Percentiles rank a stretch among this genome's conserved stretches.
Evolutionary conservation across 2,888 invertebrate species (phyloP).

Genomic region (Carpatolechia fugitivella): DNA sequence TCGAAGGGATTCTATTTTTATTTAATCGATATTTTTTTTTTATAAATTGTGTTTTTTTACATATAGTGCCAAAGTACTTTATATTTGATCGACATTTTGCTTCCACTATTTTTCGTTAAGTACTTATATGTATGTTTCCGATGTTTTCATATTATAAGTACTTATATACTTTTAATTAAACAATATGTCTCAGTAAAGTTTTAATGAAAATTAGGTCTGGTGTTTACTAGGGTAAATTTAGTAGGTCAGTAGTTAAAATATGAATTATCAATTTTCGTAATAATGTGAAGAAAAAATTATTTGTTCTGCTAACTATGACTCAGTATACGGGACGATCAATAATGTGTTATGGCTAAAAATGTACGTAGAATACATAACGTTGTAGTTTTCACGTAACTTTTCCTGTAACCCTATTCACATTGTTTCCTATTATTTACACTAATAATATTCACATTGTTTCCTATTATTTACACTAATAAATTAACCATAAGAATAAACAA

Average conservation of each 20-base stretch:
- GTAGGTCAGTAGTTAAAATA: constrained; percentile 32
- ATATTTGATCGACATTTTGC: constrained; percentile 37
- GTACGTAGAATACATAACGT: constrained; percentile 3
- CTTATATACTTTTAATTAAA: neutral
- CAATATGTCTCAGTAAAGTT: constrained; percentile 12
- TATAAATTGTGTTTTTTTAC: constrained; percentile 48
- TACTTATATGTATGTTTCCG: too few relatives aligned
- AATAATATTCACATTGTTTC: too few relatives aligned
- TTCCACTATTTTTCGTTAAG: constrained; percentile 20
- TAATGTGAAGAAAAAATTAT: constrained; percentile 26
- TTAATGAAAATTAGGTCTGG: constrained; percentile 33
- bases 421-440: too few relatives aligned
- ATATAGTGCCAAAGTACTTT: constrained; percentile 69
- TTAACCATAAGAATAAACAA: too few relatives aligned
- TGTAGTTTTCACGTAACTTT: constrained; percentile 16
- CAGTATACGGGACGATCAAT: constrained; percentile 27
- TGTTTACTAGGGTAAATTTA: constrained; percentile 29
- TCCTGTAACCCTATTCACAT: constrained; percentile 21
- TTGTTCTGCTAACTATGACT: constrained; percentile 29
- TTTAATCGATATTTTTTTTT: constrained; percentile 50
- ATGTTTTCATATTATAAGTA: neutral
- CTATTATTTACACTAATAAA: too few relatives aligned
- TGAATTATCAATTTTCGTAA: constrained; percentile 32
- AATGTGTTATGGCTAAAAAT: constrained; percentile 1
- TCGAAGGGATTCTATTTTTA: constrained; percentile 44